phyloP scores from a whole-genome alignment of 2,113 vertebrate species.

The Cyanistes caeruleus region DNA sequence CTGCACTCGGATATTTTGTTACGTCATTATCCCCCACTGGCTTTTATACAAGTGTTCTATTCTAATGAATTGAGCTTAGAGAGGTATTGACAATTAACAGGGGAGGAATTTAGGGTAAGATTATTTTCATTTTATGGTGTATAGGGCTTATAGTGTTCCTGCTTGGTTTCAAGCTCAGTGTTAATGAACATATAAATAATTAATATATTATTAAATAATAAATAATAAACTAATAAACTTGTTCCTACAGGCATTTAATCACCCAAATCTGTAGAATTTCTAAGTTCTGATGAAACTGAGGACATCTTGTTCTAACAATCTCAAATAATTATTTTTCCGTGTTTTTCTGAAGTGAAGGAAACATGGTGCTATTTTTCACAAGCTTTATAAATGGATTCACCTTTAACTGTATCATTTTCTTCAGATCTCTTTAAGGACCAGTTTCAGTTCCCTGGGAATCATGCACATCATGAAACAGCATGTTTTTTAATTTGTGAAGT shows the following conservation, averaged over 20 bases:
- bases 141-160: neutral
- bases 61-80: neutral
- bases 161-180: neutral
- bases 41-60: neutral
- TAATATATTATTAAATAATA: too few species aligned
- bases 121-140: neutral
- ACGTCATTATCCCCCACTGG: fast-evolving
- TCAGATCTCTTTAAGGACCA: neutral
- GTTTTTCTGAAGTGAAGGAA: neutral
- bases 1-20: neutral
- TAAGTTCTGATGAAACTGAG: neutral
- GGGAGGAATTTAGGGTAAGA: neutral
- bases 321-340: neutral
- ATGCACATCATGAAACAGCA: neutral
- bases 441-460: neutral
- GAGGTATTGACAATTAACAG: neutral
- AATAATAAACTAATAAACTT: neutral
- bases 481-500: neutral
- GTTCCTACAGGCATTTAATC: neutral
- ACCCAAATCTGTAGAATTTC: neutral
- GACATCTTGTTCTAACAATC: neutral
- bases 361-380: neutral
- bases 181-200: neutral
- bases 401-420: neutral
- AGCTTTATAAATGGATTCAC: neutral